Percentiles rank a stretch among this genome's conserved stretches.
Evolutionary conservation across 2,888 invertebrate genomes (phyloP).

Genomic region (Latrodectus hesperus): DNA sequence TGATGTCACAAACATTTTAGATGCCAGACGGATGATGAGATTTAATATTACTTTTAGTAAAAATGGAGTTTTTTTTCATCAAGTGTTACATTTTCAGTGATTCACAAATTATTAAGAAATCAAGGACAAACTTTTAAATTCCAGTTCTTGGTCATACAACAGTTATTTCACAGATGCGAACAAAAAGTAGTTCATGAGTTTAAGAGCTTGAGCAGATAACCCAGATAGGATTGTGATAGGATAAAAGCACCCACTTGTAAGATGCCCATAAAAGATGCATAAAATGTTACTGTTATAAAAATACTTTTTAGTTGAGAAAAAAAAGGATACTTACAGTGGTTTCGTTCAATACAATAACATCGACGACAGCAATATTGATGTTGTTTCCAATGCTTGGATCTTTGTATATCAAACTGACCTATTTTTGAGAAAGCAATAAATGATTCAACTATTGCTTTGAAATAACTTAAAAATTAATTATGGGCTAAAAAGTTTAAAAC

Average conservation of each 20-base stretch:
- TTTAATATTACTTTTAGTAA: too few relatives aligned
- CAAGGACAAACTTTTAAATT: too few relatives aligned
- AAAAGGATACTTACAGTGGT: constrained; percentile 73
- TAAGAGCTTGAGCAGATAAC: constrained; percentile 30
- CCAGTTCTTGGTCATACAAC: too few relatives aligned
- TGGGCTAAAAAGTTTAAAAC: too few relatives aligned
- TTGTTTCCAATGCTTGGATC: constrained; percentile 89
- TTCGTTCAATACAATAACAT: constrained; percentile 79
- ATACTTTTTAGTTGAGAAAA: not conserved
- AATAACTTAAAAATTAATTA: too few relatives aligned
- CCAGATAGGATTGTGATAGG: constrained; percentile 40
- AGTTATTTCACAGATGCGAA: too few relatives aligned
- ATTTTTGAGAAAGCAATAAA: constrained; percentile 3
- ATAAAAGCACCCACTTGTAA: constrained; percentile 25
- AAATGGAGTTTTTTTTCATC: too few relatives aligned
- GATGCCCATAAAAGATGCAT: constrained; percentile 12
- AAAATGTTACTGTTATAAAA: constrained; percentile 8
- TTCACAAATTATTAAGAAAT: too few relatives aligned
- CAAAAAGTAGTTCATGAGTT: not conserved
- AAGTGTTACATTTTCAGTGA: too few relatives aligned
- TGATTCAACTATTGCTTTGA: too few relatives aligned
- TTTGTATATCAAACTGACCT: constrained; percentile 85
- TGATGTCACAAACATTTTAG: too few relatives aligned
- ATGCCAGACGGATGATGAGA: too few relatives aligned
- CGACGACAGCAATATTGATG: constrained; percentile 85